Base-by-base conservation (phyloP, 2,797 vertebrate genomes). In the Mormyrops boulengeri region DNA sequence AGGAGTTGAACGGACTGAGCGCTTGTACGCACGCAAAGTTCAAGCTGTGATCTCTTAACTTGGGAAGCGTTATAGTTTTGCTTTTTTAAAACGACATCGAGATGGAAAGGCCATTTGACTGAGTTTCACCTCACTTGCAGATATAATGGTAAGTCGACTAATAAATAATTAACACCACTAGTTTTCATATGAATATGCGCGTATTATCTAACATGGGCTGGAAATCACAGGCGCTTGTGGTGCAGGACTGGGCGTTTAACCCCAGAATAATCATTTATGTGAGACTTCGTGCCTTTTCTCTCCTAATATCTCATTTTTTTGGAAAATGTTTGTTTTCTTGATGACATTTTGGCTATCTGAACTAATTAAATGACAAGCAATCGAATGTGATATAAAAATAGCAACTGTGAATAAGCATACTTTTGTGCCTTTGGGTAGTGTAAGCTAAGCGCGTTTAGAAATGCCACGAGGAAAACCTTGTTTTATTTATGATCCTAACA, bases 101-200 rank as follows among this genome's bases (percentile, higher is more conserved):
- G 6, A 89, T 89, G 88, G 88, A 84, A 60, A 84, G 34, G 34
- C 77, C 77, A n/a, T 41, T 47, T 77, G 88, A 80, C 14, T 89
- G 88, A 89, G 47, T 89, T 89, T 82, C 50, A 55, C 49, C n/a
- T 89, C 55, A 30, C 30, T 41, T 89, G 34, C 88, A 57, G 26
- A 84, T 82, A n/a, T 53, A 89, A 47, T 53, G 88, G 88, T 89
- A 84, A 89, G 88, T 77, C 50, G 80, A 49, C 41, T 84, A n/a
- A 22, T 50, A 85, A 85, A 80, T 34, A 85, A 85, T 50, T 12
- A 26, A 85, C n/a, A 85, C n/a, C n/a, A 47, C 38, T 62, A 7
- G 17, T 19, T 44, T 88, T 69, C 47, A 6, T 50, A 77, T 38
- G 30, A 82, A 41, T 12, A 55, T 2, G 22, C 38, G 50, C 53